phyloP scores from a whole-genome alignment of 1,140 invertebrate species.

The Drosophila watanabei region DNA sequence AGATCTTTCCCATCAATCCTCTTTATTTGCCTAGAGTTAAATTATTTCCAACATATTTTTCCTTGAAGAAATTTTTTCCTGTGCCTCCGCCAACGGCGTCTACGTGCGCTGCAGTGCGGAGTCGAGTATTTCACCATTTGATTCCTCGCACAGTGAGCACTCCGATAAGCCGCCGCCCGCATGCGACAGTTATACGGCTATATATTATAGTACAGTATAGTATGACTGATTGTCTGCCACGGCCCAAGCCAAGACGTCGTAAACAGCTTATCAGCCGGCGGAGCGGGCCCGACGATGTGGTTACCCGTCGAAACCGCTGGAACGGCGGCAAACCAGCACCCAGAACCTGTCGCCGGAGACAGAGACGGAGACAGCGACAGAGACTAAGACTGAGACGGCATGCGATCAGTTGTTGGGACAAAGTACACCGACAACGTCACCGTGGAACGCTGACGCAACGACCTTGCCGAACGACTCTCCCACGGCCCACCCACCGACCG shows the following conservation, averaged over 20 bases:
- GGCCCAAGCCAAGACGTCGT: slow-evolving; percentile 31
- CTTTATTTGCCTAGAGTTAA: neutral
- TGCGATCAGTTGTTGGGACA: slow-evolving; percentile 32
- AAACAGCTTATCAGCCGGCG: slow-evolving; percentile 58
- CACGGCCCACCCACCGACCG: slow-evolving; percentile 25
- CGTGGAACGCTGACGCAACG: slow-evolving; percentile 58
- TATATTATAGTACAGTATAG: slow-evolving; percentile 21
- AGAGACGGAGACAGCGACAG: slow-evolving; percentile 5
- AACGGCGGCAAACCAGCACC: slow-evolving; percentile 21
- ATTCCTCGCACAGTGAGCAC: slow-evolving; percentile 40
- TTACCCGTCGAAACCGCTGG: slow-evolving; percentile 51
- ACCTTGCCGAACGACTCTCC: slow-evolving; percentile 23
- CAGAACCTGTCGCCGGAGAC: slow-evolving; percentile 27
- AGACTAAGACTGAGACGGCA: neutral
- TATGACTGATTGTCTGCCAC: slow-evolving; percentile 78
- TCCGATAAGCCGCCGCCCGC: slow-evolving; percentile 51
- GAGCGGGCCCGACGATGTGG: slow-evolving; percentile 17
- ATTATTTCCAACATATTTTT: neutral
- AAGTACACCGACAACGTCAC: slow-evolving; percentile 67
- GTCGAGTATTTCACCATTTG: slow-evolving; percentile 65
- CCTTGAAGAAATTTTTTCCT: neutral
- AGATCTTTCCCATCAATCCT: neutral
- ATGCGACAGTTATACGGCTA: slow-evolving; percentile 8
- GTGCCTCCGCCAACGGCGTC: slow-evolving; percentile 38
- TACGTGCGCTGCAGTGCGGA: slow-evolving; percentile 65